Evolutionary conservation across 2,113 vertebrate species (phyloP).

Genomic region (Sapayoa aenigma): DNA sequence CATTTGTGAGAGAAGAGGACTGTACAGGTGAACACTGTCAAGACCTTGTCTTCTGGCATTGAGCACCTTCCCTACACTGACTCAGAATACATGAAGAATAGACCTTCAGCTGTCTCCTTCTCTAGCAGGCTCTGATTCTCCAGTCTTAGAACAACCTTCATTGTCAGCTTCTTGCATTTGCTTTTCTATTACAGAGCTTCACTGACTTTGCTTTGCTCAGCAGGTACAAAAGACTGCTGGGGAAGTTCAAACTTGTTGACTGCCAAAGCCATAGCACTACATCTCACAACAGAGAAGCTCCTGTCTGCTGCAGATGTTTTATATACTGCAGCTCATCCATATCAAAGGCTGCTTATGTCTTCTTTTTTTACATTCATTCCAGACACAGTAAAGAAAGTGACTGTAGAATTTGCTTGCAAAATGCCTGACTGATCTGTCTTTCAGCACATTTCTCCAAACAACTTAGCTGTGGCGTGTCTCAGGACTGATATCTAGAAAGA

Average conservation of each 20-base stretch:
- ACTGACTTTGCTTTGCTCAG: not conserved
- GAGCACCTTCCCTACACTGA: not conserved
- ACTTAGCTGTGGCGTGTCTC: not conserved
- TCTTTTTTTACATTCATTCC: not conserved
- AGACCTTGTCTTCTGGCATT: not conserved
- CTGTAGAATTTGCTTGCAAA: not conserved
- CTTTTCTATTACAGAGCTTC: not conserved
- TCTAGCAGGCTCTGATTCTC: not conserved
- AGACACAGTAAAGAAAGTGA: not conserved
- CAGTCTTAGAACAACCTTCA: rapidly evolving
- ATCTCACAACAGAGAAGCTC: not conserved
- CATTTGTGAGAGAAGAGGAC: not conserved
- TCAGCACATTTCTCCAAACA: not conserved
- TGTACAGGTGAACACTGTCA: not conserved
- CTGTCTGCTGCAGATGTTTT: not conserved
- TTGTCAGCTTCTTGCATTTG: not conserved
- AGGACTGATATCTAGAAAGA: not conserved
- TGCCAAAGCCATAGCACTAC: not conserved
- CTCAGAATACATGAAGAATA: not conserved
- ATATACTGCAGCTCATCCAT: not conserved
- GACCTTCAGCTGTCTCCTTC: not conserved
- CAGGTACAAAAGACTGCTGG: not conserved
- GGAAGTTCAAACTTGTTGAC: not conserved
- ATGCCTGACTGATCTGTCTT: not conserved
- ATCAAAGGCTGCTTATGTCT: not conserved